Evolutionary conservation across 2,888 invertebrate species (phyloP).

Genomic region (Pimpla rufipes): DNA sequence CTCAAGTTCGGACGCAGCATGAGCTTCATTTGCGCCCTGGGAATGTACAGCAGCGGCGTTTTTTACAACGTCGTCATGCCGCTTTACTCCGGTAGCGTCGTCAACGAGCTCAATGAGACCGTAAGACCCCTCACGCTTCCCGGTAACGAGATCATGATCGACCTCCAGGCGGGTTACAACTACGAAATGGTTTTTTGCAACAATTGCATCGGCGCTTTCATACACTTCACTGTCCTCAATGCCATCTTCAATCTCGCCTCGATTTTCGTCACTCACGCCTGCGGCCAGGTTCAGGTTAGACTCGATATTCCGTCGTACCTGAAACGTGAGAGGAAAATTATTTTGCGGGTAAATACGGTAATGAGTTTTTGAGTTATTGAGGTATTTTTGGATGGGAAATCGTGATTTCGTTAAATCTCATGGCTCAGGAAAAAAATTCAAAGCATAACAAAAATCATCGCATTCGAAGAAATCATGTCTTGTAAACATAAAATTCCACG

Average conservation of each 20-base stretch:
- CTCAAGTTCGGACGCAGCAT: constrained; percentile 57
- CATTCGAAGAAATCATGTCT: too few relatives aligned
- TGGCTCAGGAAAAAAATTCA: too few relatives aligned
- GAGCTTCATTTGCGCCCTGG: constrained; percentile 68
- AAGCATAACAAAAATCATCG: too few relatives aligned
- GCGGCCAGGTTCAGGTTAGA: constrained; percentile 68
- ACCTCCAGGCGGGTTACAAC: constrained; percentile 67
- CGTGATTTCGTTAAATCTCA: too few relatives aligned
- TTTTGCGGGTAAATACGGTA: too few relatives aligned
- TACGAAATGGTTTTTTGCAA: constrained; percentile 72
- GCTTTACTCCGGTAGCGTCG: constrained; percentile 56
- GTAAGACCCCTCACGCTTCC: constrained; percentile 65
- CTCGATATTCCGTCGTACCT: too few relatives aligned
- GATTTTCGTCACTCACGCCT: constrained; percentile 71
- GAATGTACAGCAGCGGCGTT: constrained; percentile 73
- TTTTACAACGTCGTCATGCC: constrained; percentile 72
- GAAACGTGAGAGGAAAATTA: too few relatives aligned
- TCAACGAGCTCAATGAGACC: constrained; percentile 63
- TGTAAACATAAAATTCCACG: too few relatives aligned
- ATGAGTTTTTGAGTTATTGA: too few relatives aligned
- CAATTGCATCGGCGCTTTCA: constrained; percentile 67
- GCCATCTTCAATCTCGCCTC: constrained; percentile 70
- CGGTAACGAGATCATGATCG: constrained; percentile 59
- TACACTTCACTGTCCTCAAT: constrained; percentile 67
- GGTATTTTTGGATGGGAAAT: too few relatives aligned